Percentiles rank a stretch among this genome's conserved stretches.
phyloP scores from a whole-genome alignment of 2,888 invertebrate genomes.

The Drosophila phalerata region DNA sequence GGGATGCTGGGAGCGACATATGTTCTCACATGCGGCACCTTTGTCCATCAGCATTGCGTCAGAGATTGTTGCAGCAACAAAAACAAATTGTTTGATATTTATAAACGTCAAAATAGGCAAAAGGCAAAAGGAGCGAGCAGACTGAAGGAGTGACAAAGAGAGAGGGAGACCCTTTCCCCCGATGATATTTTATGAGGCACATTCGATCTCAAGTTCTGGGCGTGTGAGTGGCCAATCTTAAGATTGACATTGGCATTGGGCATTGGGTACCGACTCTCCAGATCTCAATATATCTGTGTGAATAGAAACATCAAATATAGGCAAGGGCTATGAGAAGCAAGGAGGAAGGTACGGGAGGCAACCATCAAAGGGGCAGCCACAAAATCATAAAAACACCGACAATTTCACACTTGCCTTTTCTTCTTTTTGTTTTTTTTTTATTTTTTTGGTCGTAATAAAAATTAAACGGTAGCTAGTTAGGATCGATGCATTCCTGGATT shows the following conservation, averaged over 20 bases:
- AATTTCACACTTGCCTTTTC: constrained; percentile 72
- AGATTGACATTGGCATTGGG: constrained; percentile 60
- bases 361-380: constrained; percentile 67
- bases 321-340: constrained; percentile 9
- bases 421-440: constrained; percentile 6
- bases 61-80: constrained; percentile 37
- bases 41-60: constrained; percentile 79
- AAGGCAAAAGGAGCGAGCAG: constrained; percentile 49
- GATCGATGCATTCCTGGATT: constrained; percentile 59
- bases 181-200: constrained; percentile 64
- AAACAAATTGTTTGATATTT: constrained; percentile 80
- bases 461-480: constrained; percentile 82
- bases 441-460: constrained; percentile 68
- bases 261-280: neutral
- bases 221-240: constrained; percentile 59
- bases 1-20: constrained; percentile 57
- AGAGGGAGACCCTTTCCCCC: constrained; percentile 26
- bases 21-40: constrained; percentile 76
- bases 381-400: constrained; percentile 70
- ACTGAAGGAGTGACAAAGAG: constrained; percentile 13
- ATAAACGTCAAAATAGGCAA: constrained; percentile 83
- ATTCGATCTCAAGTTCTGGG: constrained; percentile 10
- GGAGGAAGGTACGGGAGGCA: constrained; percentile 4
- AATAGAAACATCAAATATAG: constrained; percentile 80
- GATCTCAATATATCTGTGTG: constrained; percentile 42